Conservation (phyloP, 2,797 vertebrate genomes). For the Hemitrygon akajei region DNA sequence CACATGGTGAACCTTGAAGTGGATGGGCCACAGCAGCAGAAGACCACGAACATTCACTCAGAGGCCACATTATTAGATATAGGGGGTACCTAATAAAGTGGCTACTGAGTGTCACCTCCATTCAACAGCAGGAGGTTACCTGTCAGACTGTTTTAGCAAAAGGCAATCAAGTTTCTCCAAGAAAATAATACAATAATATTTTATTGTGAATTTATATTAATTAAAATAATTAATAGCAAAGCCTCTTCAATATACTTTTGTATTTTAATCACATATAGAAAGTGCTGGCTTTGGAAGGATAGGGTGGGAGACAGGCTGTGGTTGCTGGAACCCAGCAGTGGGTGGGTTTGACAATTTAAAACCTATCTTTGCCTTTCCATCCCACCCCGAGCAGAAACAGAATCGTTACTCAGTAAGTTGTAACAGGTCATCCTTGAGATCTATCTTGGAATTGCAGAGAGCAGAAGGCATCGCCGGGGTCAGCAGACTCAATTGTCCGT, state of each 20-base stretch:
- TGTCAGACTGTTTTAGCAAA: too few species aligned
- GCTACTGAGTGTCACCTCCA: too few species aligned
- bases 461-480: not conserved
- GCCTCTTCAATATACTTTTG: conserved; percentile 26
- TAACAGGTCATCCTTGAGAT: not conserved
- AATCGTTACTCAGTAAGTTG: not conserved
- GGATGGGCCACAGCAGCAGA: too few species aligned
- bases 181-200: not conserved
- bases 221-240: conserved; percentile 27
- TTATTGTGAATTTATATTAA: conserved; percentile 33
- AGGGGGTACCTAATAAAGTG: too few species aligned
- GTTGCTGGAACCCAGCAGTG: not conserved
- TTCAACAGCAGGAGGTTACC: too few species aligned
- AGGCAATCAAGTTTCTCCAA: too few species aligned
- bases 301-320: not conserved
- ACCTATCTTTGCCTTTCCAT: not conserved
- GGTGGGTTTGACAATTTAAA: not conserved
- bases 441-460: not conserved
- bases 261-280: not conserved
- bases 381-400: not conserved
- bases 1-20: too few species aligned
- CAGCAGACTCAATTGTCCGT: not conserved
- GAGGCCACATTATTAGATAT: too few species aligned
- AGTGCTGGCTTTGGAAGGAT: not conserved
- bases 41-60: too few species aligned